phyloP scores from a whole-genome alignment of 2,113 vertebrate genomes.

The Pterocles gutturalis region DNA sequence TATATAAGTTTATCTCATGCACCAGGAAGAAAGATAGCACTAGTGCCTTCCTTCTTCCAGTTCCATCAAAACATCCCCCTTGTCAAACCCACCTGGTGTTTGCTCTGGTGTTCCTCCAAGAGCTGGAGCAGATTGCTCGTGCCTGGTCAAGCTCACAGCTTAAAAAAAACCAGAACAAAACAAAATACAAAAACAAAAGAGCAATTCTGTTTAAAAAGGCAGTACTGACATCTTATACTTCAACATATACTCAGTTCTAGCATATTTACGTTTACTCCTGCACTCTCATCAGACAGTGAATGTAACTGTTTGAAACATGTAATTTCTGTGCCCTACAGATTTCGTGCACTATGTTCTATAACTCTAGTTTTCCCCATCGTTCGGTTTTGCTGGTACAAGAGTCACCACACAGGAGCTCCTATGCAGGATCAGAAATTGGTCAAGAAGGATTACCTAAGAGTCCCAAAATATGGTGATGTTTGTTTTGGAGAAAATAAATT shows the following conservation, averaged over 20 bases:
- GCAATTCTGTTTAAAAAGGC: constrained; percentile 75
- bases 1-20: not conserved
- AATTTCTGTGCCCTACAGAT: not conserved
- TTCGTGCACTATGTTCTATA: not conserved
- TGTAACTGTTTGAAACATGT: not conserved
- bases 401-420: not conserved
- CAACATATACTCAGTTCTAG: constrained; percentile 42
- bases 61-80: constrained; percentile 9
- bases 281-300: not conserved
- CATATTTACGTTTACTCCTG: constrained; percentile 12
- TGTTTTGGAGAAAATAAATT: not conserved
- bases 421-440: not conserved
- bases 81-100: constrained; percentile 79
- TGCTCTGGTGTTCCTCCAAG: constrained; percentile 86
- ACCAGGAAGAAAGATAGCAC: not conserved
- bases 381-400: not conserved
- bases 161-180: constrained; percentile 42
- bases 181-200: constrained; percentile 67
- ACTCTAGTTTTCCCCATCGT: not conserved
- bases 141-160: constrained; percentile 96
- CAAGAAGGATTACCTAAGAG: not conserved
- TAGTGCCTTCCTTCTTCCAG: constrained; percentile 7
- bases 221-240: constrained; percentile 53
- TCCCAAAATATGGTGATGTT: not conserved
- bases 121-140: constrained; percentile 96